These are phyloP conservation scores for Rhingia rostrata DNA, from an alignment of 2,888 invertebrate genomes.

Conservation along the genomic window DNA sequence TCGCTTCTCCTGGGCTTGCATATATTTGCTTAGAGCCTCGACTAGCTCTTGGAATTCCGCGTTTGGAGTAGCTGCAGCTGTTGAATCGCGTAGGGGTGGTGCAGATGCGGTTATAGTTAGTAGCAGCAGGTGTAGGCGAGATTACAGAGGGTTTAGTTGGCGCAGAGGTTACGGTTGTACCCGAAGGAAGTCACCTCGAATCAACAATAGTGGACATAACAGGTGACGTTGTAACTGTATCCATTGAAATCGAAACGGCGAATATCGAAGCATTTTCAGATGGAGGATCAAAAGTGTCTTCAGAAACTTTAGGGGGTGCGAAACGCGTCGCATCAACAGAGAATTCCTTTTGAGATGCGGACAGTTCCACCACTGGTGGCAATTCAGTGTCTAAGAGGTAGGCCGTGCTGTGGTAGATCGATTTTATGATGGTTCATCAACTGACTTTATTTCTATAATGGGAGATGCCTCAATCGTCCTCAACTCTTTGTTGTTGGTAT, in stretches of 20 bases:
- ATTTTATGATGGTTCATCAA: conserved; percentile 43
- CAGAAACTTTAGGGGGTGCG: conserved; percentile 24
- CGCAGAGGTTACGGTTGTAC: too few relatives aligned
- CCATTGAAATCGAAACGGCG: conserved; percentile 46
- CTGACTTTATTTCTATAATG: conserved; percentile 6
- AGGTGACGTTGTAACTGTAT: conserved; percentile 35
- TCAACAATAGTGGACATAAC: background rate
- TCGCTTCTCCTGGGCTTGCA: conserved; percentile 87
- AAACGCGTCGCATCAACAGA: conserved; percentile 38
- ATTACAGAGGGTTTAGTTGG: background rate
- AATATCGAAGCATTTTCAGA: conserved; percentile 37
- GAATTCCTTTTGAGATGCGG: conserved; percentile 4
- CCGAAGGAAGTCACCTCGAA: background rate
- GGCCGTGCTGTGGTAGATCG: conserved; percentile 30
- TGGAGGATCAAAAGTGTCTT: conserved; percentile 26
- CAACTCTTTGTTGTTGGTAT: conserved; percentile 13
- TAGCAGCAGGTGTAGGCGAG: background rate
- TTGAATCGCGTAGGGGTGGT: background rate
- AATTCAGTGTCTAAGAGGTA: conserved; percentile 10
- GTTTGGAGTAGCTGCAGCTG: conserved; percentile 77
- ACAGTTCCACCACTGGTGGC: background rate
- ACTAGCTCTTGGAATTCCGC: conserved; percentile 87
- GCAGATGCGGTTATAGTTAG: background rate
- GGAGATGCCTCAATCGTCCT: conserved; percentile 6
- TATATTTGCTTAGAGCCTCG: conserved; percentile 86